phyloP scores from a whole-genome alignment of 2,888 invertebrate species.

The Rhagonycha fulva region DNA sequence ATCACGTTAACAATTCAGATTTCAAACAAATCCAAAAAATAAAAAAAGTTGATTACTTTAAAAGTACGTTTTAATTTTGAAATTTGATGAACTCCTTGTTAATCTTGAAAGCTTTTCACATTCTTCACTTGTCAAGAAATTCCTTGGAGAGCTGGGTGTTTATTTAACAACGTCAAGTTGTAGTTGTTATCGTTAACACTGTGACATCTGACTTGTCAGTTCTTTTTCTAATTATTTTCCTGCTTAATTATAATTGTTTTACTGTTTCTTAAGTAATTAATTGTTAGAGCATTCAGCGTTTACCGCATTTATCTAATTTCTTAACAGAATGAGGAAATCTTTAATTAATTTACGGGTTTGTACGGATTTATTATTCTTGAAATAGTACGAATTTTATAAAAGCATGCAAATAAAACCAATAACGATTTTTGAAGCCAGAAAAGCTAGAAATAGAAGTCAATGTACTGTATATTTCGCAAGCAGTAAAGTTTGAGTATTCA shows the following conservation, averaged over 20 bases:
- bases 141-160: background rate
- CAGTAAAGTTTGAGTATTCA: background rate
- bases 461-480: conserved; percentile 13
- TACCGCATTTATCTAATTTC: background rate
- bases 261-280: background rate
- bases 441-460: conserved; percentile 20
- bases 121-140: background rate
- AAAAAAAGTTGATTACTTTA: background rate
- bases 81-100: background rate
- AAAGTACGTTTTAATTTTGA: background rate
- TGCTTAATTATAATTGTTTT: background rate
- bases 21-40: background rate
- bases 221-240: background rate
- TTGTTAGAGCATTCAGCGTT: background rate
- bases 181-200: background rate
- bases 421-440: conserved; percentile 25
- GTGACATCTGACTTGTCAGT: background rate
- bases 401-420: conserved; percentile 7
- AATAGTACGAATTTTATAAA: background rate
- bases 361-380: too few species aligned
- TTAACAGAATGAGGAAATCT: background rate
- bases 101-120: background rate
- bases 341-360: background rate
- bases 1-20: background rate
- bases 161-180: background rate